Evolutionary conservation across 2,888 invertebrate species (phyloP).

Genomic region (Drosophila borealis): DNA sequence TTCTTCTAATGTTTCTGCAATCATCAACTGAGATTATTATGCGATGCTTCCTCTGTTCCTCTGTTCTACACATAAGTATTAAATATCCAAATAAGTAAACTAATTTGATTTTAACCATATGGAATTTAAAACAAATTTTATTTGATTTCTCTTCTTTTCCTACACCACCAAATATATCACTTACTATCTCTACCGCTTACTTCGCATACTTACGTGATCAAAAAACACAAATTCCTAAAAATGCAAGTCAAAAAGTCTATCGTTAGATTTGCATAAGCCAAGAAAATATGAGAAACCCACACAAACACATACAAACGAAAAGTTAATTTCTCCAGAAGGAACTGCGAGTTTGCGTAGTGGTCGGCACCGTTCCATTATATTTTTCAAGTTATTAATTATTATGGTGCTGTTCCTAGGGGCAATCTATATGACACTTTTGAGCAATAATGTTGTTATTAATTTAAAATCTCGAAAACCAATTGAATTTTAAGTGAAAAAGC

Average conservation of each 20-base stretch:
- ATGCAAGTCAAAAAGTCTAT: constrained; percentile 8
- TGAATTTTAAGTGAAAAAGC: constrained; percentile 29
- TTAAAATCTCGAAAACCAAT: constrained; percentile 18
- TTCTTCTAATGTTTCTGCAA: not conserved
- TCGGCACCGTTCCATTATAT: not conserved
- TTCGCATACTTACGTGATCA: not conserved
- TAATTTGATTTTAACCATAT: constrained; percentile 20
- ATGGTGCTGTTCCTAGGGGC: not conserved
- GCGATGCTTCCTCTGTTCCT: no score
- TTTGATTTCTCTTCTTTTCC: constrained; percentile 48
- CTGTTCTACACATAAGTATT: not conserved
- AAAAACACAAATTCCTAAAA: not conserved
- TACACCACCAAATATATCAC: constrained; percentile 11
- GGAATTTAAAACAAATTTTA: constrained; percentile 29
- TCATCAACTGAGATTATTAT: not conserved
- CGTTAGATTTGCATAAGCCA: not conserved
- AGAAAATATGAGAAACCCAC: constrained; percentile 1
- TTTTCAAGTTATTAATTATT: constrained; percentile 7
- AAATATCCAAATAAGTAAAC: constrained; percentile 8
- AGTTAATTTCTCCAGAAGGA: not conserved
- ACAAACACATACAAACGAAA: constrained; percentile 8
- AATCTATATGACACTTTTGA: constrained; percentile 9
- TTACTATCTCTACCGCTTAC: constrained; percentile 1
- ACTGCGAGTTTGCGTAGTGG: not conserved
- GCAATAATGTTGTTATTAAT: constrained; percentile 29